A percentile compares a stretch with the other conserved stretches of the same genome.
Evolutionary conservation across 2,113 vertebrate species (phyloP).

Genomic region (Genyomyrus donnyi): DNA sequence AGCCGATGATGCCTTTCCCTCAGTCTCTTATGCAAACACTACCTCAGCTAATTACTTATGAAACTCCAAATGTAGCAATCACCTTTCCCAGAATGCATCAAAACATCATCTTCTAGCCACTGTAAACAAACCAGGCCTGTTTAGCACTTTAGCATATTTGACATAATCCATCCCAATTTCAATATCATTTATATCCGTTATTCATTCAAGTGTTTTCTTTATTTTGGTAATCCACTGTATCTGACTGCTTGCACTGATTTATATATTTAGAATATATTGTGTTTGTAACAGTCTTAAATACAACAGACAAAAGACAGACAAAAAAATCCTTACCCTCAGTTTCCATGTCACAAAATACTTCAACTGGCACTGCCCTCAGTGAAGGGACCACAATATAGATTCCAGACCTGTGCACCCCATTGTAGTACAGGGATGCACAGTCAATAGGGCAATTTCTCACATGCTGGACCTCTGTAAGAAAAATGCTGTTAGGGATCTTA

Average conservation of each 20-base stretch:
- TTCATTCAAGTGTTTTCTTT: not conserved
- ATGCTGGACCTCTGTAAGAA: constrained; percentile 51
- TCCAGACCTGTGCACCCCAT: constrained; percentile 65
- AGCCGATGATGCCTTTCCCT: not conserved
- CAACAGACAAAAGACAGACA: not conserved
- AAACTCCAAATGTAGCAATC: not conserved
- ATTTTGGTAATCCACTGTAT: not conserved
- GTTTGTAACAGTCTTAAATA: not conserved
- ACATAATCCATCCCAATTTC: not conserved
- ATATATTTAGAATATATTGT: not conserved
- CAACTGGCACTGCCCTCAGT: constrained; percentile 49
- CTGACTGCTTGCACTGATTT: not conserved
- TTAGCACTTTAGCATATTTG: not conserved
- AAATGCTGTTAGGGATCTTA: not conserved
- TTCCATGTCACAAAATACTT: constrained; percentile 79
- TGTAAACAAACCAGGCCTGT: not conserved
- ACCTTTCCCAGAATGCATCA: not conserved
- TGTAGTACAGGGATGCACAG: constrained; percentile 72
- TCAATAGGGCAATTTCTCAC: constrained; percentile 69
- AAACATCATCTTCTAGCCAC: not conserved
- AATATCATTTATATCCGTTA: not conserved
- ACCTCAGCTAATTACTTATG: not conserved
- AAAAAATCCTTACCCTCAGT: constrained; percentile 62
- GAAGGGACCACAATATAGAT: constrained; percentile 69
- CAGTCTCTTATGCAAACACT: not conserved